Conservation (phyloP, 2,888 invertebrate species). For the Tholera decimalis region DNA sequence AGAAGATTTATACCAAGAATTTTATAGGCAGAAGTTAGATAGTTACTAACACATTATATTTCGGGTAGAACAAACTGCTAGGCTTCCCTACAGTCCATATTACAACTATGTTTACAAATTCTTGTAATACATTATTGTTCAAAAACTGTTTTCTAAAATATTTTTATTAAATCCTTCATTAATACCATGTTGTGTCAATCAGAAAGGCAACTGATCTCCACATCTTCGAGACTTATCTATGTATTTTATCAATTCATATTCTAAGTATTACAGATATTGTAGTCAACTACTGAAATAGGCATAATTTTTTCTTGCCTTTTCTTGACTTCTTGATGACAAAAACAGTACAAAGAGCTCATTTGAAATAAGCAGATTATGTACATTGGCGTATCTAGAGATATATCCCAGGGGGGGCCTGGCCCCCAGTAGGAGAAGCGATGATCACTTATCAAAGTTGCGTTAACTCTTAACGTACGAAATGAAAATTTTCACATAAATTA, state of each 20-base stretch:
- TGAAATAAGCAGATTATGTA: conserved; percentile 24
- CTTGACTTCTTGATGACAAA: background rate
- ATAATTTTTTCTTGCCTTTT: background rate
- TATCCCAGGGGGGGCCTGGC: no score
- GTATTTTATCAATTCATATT: background rate
- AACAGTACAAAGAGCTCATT: background rate
- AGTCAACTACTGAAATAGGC: background rate
- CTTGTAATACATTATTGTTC: background rate
- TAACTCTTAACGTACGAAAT: no score
- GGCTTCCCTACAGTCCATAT: no score
- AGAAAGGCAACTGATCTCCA: background rate
- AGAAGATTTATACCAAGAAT: no score
- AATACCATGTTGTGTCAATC: background rate
- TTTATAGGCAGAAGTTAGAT: no score
- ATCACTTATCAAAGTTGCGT: no score
- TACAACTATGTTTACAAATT: background rate
- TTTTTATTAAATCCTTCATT: background rate
- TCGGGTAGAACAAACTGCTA: no score
- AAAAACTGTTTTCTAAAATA: background rate
- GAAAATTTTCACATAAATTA: no score
- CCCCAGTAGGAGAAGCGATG: no score
- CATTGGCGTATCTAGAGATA: no score
- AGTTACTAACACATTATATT: no score
- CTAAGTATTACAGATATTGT: background rate
- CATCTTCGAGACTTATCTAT: background rate